Conservation (phyloP, 2,113 vertebrate genomes). For the Mastomys coucha region DNA sequence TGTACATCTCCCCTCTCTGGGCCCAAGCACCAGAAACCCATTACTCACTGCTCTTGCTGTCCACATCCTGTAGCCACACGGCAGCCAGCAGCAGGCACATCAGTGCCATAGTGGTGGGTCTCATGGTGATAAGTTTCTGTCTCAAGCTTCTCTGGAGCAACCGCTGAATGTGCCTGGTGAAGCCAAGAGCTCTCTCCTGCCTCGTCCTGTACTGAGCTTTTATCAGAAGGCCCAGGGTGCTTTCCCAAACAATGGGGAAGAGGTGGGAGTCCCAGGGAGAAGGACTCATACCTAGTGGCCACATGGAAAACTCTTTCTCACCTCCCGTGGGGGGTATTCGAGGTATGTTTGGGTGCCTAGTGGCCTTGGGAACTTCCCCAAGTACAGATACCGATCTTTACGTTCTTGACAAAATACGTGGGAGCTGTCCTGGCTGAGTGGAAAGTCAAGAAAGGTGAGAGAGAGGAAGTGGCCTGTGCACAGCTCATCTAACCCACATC, state of each 20-base stretch:
- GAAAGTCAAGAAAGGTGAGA: slow-evolving; percentile 14
- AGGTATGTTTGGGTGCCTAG: not conserved
- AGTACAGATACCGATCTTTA: slow-evolving; percentile 62
- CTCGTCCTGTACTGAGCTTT: slow-evolving; percentile 26
- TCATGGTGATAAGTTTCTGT: not conserved
- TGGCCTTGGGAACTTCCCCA: slow-evolving; percentile 52
- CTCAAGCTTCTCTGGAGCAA: not conserved
- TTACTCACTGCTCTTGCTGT: slow-evolving; percentile 72
- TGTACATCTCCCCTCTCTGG: not conserved
- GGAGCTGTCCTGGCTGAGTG: slow-evolving; percentile 53
- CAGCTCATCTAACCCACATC: not conserved
- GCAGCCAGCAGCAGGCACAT: slow-evolving; percentile 55
- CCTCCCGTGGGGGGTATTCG: not conserved
- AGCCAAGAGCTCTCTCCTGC: not conserved
- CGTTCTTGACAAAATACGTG: not conserved
- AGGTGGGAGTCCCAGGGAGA: slow-evolving; percentile 63
- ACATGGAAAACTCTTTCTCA: slow-evolving; percentile 44
- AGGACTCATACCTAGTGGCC: not conserved
- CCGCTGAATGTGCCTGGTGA: not conserved
- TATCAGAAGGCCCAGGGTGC: slow-evolving; percentile 43
- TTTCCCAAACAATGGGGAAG: slow-evolving; percentile 52
- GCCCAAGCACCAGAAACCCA: not conserved
- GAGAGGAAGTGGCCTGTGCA: slow-evolving; percentile 65
- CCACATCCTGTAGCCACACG: not conserved
- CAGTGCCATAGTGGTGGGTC: not conserved